phyloP scores from a whole-genome alignment of 2,113 vertebrate species.

The Thamnaconus septentrionalis region DNA sequence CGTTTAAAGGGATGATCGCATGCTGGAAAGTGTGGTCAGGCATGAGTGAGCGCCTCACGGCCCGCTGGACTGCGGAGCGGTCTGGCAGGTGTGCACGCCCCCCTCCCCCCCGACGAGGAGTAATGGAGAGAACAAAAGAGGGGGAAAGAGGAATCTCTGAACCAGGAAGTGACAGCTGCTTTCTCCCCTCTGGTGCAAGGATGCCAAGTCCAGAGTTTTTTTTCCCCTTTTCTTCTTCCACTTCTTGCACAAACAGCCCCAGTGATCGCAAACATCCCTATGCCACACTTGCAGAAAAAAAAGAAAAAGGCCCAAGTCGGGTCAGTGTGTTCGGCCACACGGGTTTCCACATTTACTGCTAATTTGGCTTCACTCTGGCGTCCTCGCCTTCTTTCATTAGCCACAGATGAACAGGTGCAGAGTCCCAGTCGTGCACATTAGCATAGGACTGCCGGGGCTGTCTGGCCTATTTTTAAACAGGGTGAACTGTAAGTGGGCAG shows the following conservation, averaged over 20 bases:
- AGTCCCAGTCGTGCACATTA: constrained; percentile 32
- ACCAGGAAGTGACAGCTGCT: constrained; percentile 20
- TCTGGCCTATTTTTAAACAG: constrained; percentile 49
- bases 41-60: no score
- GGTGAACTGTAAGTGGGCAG: constrained; percentile 16
- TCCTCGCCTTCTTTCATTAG: not conserved
- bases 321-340: not conserved
- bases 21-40: no score
- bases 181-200: constrained; percentile 52
- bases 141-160: constrained; percentile 7
- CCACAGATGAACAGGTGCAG: constrained; percentile 4
- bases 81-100: no score
- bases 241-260: not conserved
- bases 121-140: constrained; percentile 13
- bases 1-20: no score
- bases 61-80: no score
- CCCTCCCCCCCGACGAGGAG: no score
- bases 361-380: no score
- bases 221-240: constrained; percentile 1
- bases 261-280: no score
- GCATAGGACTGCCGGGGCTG: constrained; percentile 36
- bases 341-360: not conserved
- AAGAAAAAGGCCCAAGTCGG: not conserved
- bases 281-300: constrained; percentile 7
- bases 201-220: not conserved